Percentiles rank a stretch among this genome's conserved stretches.
Evolutionary conservation across 1,140 invertebrate species (phyloP).

Genomic region (Atopsyche davidsoni): DNA sequence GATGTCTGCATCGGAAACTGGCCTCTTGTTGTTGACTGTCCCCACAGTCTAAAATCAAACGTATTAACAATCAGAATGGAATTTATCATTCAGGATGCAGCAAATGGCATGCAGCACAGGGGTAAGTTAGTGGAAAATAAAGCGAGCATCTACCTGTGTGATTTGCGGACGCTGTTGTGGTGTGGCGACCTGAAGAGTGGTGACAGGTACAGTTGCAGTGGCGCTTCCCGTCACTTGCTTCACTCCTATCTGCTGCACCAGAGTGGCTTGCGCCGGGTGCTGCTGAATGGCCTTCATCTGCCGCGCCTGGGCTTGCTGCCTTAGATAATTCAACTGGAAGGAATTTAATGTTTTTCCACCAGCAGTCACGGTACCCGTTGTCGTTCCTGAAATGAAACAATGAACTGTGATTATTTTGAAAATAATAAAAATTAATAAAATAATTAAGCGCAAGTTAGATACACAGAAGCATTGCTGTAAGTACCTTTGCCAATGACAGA

Average conservation of each 20-base stretch:
- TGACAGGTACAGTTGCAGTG: conserved; percentile 34
- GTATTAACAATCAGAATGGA: background rate
- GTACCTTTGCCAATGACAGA: conserved; percentile 38
- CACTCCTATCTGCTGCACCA: conserved; percentile 33
- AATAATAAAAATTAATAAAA: background rate
- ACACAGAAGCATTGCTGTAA: background rate
- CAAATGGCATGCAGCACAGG: no score
- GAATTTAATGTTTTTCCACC: conserved; percentile 46
- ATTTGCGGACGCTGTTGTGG: conserved; percentile 29
- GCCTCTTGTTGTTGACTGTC: conserved; percentile 37
- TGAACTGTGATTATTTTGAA: background rate
- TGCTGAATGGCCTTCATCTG: conserved; percentile 41
- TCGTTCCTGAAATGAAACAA: conserved; percentile 22
- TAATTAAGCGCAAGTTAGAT: conserved; percentile 38
- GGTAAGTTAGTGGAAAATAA: no score
- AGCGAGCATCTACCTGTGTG: conserved; percentile 23
- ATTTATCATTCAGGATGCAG: no score
- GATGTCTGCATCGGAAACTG: conserved; percentile 64
- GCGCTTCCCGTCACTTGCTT: conserved; percentile 29
- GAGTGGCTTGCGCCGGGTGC: conserved; percentile 27
- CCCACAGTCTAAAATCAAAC: conserved; percentile 24
- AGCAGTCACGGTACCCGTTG: conserved; percentile 37
- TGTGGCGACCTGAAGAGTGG: conserved; percentile 32
- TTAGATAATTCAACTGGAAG: conserved; percentile 45
- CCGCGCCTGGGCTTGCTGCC: conserved; percentile 39